phyloP scores from a whole-genome alignment of 2,797 vertebrate genomes.

The Triplophysa bombifrons region DNA sequence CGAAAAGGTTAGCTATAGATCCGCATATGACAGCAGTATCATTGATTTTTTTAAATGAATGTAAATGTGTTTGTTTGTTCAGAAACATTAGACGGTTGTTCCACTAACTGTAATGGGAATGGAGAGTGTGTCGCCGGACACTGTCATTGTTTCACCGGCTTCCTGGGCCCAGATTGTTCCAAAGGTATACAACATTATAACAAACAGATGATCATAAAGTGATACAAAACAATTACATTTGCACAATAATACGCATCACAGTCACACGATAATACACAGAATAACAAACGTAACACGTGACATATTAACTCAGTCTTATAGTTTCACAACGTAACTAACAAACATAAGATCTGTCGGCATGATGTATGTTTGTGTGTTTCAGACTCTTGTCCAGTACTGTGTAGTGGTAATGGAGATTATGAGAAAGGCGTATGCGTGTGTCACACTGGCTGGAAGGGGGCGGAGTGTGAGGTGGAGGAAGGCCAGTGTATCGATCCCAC shows the following conservation, averaged over 20 bases:
- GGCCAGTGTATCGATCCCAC: conserved; percentile 88
- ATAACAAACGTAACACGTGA: conserved; percentile 12
- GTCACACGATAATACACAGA: neutral
- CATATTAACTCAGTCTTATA: conserved; percentile 15
- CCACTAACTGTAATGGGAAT: conserved; percentile 88
- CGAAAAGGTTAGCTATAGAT: neutral
- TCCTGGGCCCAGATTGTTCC: conserved; percentile 87
- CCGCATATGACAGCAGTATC: neutral
- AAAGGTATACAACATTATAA: conserved; percentile 76
- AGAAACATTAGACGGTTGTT: conserved; percentile 88
- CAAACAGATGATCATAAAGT: conserved; percentile 36
- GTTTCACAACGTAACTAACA: neutral
- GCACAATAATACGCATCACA: neutral
- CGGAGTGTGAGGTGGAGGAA: conserved; percentile 86
- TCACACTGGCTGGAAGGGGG: conserved; percentile 83
- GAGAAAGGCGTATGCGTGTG: conserved; percentile 87
- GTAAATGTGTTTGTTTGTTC: conserved; percentile 44
- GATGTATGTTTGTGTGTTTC: conserved; percentile 44
- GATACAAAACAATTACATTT: too few species aligned
- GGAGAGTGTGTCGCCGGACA: conserved; percentile 89
- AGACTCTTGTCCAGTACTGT: conserved; percentile 88
- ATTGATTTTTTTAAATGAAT: neutral
- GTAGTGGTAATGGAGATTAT: conserved; percentile 86
- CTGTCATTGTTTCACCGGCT: conserved; percentile 89
- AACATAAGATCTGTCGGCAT: neutral